Percentiles rank a stretch among this genome's conserved stretches.
phyloP scores from a whole-genome alignment of 1,140 invertebrate genomes.

The Drosophila nigromelanica region DNA sequence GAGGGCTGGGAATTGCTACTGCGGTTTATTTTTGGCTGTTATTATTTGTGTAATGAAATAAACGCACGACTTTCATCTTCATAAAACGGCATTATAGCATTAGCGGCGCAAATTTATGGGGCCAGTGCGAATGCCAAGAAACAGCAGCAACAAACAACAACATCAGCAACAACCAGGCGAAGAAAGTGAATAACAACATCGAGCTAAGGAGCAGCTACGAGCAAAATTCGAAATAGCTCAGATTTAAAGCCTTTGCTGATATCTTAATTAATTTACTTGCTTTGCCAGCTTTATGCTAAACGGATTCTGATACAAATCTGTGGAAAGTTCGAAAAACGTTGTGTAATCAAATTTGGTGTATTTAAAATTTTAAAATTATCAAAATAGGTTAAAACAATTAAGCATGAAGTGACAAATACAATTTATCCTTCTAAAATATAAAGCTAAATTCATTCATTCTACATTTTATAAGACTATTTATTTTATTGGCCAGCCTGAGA shows the following conservation, averaged over 20 bases:
- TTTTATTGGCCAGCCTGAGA: too few species aligned
- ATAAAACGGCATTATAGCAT: slow-evolving; percentile 82
- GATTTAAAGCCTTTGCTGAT: slow-evolving; percentile 24
- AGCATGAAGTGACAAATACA: too few species aligned
- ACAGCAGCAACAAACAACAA: slow-evolving; percentile 1
- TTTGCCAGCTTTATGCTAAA: slow-evolving; percentile 18
- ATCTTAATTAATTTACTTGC: slow-evolving; percentile 27
- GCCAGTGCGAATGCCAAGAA: background rate
- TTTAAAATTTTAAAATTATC: too few species aligned
- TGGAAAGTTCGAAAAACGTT: background rate
- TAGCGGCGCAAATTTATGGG: slow-evolving; percentile 76
- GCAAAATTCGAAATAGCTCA: background rate
- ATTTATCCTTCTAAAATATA: too few species aligned
- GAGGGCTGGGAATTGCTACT: slow-evolving; percentile 34
- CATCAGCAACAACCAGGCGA: slow-evolving; percentile 2
- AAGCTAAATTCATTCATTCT: too few species aligned
- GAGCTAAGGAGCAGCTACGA: background rate
- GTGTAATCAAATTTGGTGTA: background rate
- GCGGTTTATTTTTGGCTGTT: slow-evolving; percentile 79
- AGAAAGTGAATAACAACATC: background rate
- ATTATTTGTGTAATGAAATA: slow-evolving; percentile 83
- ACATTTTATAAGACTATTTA: too few species aligned
- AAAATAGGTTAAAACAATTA: too few species aligned
- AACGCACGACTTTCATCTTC: slow-evolving; percentile 82
- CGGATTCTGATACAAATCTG: slow-evolving; percentile 8